Evolutionary conservation across 2,113 vertebrate genomes (phyloP).

Genomic region (Bombycilla garrulus): DNA sequence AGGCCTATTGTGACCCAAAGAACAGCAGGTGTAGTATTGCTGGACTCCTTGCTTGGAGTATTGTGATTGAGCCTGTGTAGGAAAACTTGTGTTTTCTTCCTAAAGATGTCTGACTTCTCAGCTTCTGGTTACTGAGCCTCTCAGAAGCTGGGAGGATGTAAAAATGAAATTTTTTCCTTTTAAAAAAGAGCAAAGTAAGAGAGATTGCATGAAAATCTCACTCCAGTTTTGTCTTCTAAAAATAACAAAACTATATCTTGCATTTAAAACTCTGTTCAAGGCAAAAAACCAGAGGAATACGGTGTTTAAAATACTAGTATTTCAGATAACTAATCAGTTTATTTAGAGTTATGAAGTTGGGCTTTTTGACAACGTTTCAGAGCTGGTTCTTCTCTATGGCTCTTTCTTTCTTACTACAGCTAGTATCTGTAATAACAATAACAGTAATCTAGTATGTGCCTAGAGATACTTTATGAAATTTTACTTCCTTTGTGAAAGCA

Average conservation of each 20-base stretch:
- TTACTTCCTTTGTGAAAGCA: not conserved
- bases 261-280: not conserved
- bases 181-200: not conserved
- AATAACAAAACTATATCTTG: not conserved
- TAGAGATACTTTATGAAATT: not conserved
- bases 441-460: not conserved
- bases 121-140: not conserved
- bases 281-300: not conserved
- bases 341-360: not conserved
- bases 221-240: not conserved
- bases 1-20: constrained; percentile 82
- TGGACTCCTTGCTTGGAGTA: not conserved
- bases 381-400: not conserved
- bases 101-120: not conserved
- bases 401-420: not conserved
- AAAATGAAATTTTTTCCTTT: not conserved
- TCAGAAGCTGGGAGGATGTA: not conserved
- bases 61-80: not conserved
- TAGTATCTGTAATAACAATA: not conserved
- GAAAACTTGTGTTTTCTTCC: not conserved
- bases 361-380: not conserved
- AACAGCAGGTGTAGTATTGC: constrained; percentile 40
- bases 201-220: not conserved
- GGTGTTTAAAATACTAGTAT: not conserved
- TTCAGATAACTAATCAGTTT: not conserved